Evolutionary conservation across 2,113 vertebrate species (phyloP).

Genomic region (Sminthopsis crassicaudata): DNA sequence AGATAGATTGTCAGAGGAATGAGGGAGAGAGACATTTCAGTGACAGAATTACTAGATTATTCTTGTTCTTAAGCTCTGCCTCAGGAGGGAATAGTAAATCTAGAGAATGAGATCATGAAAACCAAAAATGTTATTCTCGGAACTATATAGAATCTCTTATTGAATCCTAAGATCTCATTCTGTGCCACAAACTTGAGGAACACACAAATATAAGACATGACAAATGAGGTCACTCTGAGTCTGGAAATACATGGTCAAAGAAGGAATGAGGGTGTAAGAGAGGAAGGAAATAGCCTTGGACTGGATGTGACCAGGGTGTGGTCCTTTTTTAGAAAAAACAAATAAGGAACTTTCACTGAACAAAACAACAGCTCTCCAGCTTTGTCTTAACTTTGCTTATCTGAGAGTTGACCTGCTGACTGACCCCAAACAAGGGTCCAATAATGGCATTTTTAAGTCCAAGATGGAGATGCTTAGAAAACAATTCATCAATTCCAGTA

Average conservation of each 20-base stretch:
- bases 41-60: not conserved
- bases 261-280: not conserved
- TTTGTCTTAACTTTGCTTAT: rapidly evolving
- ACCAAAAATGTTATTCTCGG: not conserved
- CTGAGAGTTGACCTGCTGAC: not conserved
- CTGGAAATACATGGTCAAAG: not conserved
- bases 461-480: not conserved
- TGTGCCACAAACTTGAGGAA: constrained; percentile 37
- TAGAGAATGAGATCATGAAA: not conserved
- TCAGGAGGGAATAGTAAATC: not conserved
- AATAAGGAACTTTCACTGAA: not conserved
- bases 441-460: not conserved
- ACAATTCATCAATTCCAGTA: not conserved
- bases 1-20: not conserved
- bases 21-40: not conserved
- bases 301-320: not conserved
- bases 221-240: constrained; percentile 66
- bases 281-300: constrained; percentile 10
- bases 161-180: not conserved
- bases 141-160: constrained; percentile 47
- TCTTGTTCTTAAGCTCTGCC: not conserved
- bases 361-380: not conserved
- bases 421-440: rapidly evolving
- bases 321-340: not conserved
- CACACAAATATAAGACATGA: constrained; percentile 5